Percentiles rank a stretch among this genome's conserved stretches.
phyloP scores from a whole-genome alignment of 2,797 vertebrate genomes.

The Chelon labrosus region DNA sequence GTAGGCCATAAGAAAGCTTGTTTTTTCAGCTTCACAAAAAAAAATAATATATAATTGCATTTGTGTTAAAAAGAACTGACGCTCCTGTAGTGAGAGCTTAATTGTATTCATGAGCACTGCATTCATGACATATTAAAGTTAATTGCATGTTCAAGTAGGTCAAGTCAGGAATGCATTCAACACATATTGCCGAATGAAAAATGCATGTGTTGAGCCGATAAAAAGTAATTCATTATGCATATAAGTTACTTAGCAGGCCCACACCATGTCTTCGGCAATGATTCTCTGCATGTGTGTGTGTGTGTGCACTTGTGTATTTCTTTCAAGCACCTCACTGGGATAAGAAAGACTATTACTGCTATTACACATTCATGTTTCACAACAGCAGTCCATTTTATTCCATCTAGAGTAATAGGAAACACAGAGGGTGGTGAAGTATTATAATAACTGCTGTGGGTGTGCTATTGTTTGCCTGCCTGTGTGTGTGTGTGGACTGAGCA shows the following conservation, averaged over 20 bases:
- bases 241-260: conserved; percentile 21
- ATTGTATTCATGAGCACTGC: conserved; percentile 25
- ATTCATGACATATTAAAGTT: conserved; percentile 4
- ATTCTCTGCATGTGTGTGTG: neutral
- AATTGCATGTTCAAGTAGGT: conserved; percentile 23
- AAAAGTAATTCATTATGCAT: conserved; percentile 35
- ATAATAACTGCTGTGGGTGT: conserved; percentile 2
- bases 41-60: neutral
- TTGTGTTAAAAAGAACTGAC: neutral
- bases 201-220: conserved; percentile 33
- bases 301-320: neutral
- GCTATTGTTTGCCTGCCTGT: neutral
- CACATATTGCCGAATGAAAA: conserved; percentile 37
- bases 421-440: conserved; percentile 26
- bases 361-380: conserved; percentile 24
- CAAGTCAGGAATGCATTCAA: conserved; percentile 25
- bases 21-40: neutral
- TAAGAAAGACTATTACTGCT: conserved; percentile 16
- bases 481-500: neutral
- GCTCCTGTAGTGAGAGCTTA: conserved; percentile 7
- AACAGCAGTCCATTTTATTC: conserved; percentile 12
- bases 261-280: neutral
- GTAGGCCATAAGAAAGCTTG: neutral
- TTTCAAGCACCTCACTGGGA: conserved; percentile 8
- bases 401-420: conserved; percentile 20